Conservation (phyloP, 2,888 invertebrate genomes). For the Pachycephus smyrnensis region DNA sequence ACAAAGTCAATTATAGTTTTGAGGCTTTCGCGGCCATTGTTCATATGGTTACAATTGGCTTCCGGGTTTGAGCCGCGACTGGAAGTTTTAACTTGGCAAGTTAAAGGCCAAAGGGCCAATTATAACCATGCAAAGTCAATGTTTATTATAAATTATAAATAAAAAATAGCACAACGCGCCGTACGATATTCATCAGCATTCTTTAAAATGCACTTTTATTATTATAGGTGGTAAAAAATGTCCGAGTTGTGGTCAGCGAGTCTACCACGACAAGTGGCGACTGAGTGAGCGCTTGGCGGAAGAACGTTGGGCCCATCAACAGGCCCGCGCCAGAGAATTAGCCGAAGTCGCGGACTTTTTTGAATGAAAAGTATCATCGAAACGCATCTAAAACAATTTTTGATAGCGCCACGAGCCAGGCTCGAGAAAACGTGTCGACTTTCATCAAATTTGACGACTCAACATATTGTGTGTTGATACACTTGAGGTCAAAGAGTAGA, state of each 20-base stretch:
- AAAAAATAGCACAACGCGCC: not conserved
- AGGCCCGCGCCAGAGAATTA: conserved; percentile 79
- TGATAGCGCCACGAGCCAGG: not conserved
- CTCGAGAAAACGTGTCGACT: not conserved
- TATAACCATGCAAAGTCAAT: no score
- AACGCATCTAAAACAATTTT: not conserved
- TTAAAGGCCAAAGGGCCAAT: no score
- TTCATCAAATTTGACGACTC: not conserved
- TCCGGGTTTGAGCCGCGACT: no score
- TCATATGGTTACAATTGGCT: no score
- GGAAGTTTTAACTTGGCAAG: no score
- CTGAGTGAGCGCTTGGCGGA: conserved; percentile 77
- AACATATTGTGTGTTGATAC: not conserved
- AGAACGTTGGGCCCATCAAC: conserved; percentile 82
- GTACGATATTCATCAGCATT: not conserved
- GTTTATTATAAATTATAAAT: not conserved
- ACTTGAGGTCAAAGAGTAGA: not conserved
- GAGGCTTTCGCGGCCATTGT: no score
- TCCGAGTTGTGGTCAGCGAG: conserved; percentile 73
- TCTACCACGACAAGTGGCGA: conserved; percentile 82
- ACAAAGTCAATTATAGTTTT: no score
- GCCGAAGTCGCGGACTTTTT: conserved; percentile 82
- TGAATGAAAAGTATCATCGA: conserved; percentile 58
- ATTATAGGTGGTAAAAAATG: conserved; percentile 77
- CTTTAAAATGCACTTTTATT: conserved; percentile 5